Conservation (phyloP, 2,888 invertebrate genomes). For the Nowickia ferox region DNA sequence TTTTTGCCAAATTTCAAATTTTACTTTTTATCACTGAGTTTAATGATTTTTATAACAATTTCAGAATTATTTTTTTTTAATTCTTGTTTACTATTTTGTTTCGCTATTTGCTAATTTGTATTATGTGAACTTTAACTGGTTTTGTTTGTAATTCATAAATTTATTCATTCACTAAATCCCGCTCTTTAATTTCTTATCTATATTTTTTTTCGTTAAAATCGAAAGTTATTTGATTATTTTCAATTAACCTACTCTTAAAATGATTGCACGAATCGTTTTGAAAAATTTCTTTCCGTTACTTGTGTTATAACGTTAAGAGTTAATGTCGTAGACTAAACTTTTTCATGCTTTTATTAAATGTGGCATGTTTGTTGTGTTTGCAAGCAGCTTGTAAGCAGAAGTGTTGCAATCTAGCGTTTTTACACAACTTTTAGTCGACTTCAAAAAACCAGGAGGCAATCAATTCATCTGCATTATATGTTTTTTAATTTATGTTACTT, state of each 20-base stretch:
- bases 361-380: conserved; percentile 49
- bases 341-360: conserved; percentile 52
- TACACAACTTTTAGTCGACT: no score
- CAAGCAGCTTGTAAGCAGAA: conserved; percentile 36
- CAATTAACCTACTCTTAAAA: conserved; percentile 18
- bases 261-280: conserved; percentile 20
- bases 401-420: conserved; percentile 48
- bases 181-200: conserved; percentile 5
- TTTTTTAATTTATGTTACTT: no score
- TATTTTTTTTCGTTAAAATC: conserved; percentile 46
- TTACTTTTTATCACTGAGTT: conserved; percentile 19
- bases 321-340: conserved; percentile 69
- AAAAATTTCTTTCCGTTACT: conserved; percentile 46
- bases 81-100: not conserved
- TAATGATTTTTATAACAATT: not conserved
- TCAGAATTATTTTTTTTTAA: not conserved
- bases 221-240: conserved; percentile 54
- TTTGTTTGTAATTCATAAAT: conserved; percentile 3
- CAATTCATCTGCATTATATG: no score
- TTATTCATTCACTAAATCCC: conserved; percentile 23
- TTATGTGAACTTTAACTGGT: conserved; percentile 10
- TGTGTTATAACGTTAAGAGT: conserved; percentile 67
- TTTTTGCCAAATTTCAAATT: conserved; percentile 37
- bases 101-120: not conserved
- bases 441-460: no score